Evolutionary conservation across 2,888 invertebrate genomes (phyloP), one percentile per base, ranked within the genome.

Genomic region (Drosophila atripex): DNA sequence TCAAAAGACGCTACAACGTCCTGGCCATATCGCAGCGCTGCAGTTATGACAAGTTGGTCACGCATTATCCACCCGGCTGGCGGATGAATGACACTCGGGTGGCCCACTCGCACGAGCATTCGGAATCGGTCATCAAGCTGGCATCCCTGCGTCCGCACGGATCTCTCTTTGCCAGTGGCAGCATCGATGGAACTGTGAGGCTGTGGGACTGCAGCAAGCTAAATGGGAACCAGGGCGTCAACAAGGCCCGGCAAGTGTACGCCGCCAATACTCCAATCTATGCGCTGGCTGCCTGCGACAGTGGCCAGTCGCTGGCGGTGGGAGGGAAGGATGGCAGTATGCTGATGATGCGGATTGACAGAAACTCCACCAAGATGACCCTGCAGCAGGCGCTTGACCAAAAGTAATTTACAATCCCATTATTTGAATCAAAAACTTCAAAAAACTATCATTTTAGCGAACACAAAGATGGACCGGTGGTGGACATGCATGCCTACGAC

Each of bases 21-120:
- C 68, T 91, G 55, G 88, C 90, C 1, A 72, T 88, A 1, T 87
- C 91, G 1, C 93, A 93, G 51, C 95, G 95, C 51, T 93, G 93
- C 79, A 93, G 93, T 0, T 93, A 94, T 14, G 92, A 93, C 14
- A 93, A 93, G 89, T 92, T 93, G 53, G 92, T 93, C 5, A 92
- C 93, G 23, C 90, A 94, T 1, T 94, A 96, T 7, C 95, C 96
- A 0, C 92, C 94, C 0, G 94, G 94, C n/a, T 98, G 98, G 98
- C 93, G 95, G 47, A 95, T 98, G 0, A 95, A 95, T 52, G 98
- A 97, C 46, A 94, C 95, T 32, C 93, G 98, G 47, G 95, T 98
- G 35, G 98, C 98, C 0, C 98, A 99, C 91, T 92, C 99, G 52
- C 98, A 98, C 82, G 99, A 99, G 90, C 99, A 99, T 91, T 93